Evolutionary conservation across 2,113 vertebrate species (phyloP).

Genomic region (Myanophis thanlyinensis): DNA sequence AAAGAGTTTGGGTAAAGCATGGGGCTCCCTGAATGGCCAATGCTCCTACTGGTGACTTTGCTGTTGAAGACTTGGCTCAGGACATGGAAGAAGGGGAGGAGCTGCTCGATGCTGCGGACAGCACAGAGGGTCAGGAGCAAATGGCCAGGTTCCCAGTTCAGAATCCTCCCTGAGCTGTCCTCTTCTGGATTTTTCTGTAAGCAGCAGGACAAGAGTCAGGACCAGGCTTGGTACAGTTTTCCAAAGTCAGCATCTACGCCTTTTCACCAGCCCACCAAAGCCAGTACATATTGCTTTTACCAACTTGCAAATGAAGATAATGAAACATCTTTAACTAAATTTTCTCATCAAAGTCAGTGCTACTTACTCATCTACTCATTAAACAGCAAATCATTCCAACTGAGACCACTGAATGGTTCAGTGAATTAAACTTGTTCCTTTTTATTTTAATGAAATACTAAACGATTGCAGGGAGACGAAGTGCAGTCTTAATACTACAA

Average conservation of each 20-base stretch:
- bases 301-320: neutral
- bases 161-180: conserved; percentile 81
- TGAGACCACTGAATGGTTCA: neutral
- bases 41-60: conserved; percentile 87
- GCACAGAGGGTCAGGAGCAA: conserved; percentile 88
- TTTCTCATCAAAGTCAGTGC: neutral
- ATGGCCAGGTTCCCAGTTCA: conserved; percentile 92
- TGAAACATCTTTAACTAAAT: neutral
- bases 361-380: neutral
- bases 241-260: neutral
- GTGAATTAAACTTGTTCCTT: neutral
- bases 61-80: conserved; percentile 97
- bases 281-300: neutral
- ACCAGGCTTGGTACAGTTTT: neutral
- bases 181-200: conserved; percentile 94
- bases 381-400: neutral
- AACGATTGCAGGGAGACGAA: neutral
- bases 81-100: conserved; percentile 94
- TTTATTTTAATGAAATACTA: neutral
- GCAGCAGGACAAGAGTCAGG: conserved; percentile 29
- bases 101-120: conserved; percentile 95
- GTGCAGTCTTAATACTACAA: neutral
- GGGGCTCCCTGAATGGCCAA: conserved; percentile 77
- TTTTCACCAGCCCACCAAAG: neutral
- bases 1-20: conserved; percentile 75